Base-by-base conservation (phyloP, 2,797 vertebrate genomes). In the Ambastaia sidthimunki region DNA sequence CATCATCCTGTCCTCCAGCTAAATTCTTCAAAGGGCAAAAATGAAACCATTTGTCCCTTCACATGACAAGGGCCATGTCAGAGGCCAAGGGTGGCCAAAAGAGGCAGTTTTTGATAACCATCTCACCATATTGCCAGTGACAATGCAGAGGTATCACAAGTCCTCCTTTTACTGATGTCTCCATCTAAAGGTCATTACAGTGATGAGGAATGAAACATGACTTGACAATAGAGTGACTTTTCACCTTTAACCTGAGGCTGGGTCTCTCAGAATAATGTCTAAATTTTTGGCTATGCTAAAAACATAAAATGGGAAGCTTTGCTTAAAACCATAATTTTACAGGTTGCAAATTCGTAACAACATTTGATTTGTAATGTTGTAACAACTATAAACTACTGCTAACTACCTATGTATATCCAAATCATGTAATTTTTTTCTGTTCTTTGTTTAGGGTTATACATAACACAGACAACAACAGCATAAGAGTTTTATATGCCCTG, bases 101-200 rank as follows among this genome's bases (percentile, higher is more conserved):
- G 90, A 91, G 91, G 91, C 90, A 91, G 91, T 93, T 89, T 86
- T 92, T 95, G 93, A 95, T 93, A 94, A 93, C 93, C 93, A 92
- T 95, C 92, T 92, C 89, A 89, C 90, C 89, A 89, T 88, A 95
- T 91, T 92, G 87, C 48, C 37, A 41, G 7, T 37, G 4, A 37
- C 4, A 37, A 37, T 41, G 7, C 37, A 41, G 7, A 92, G 7
- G 7, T 10, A 9, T 41, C 9, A 41, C 37, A 7, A 41, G 37
- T 41, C 37, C 9, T 85, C 86, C 89, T 89, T 92, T 92, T 92
- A 89, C 91, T 93, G 91, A 90, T 92, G 89, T 94, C 93, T 91
- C 90, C 92, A 94, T 94, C 85, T 92, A 95, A 95, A 96, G 93
- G 93, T 94, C 91, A 92, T 80, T 87, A 85, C 71, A 82, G 81